A percentile compares a stretch with the other conserved stretches of the same genome.
Evolutionary conservation across 2,797 vertebrate species (phyloP).

Genomic region (Emys orbicularis): DNA sequence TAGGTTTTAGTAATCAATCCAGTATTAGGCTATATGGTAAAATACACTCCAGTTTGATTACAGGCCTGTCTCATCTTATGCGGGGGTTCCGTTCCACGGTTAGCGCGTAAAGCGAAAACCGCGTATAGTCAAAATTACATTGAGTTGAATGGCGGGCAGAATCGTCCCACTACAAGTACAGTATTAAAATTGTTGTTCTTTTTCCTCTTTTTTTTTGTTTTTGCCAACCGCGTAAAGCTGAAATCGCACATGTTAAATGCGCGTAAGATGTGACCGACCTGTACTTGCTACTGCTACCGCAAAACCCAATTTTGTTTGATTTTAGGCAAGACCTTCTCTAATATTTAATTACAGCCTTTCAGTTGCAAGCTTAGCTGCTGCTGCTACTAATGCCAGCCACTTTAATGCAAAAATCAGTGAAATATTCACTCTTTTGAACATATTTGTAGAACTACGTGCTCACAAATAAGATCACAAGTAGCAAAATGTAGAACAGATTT

Average conservation of each 20-base stretch:
- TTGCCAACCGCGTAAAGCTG: too few relatives aligned
- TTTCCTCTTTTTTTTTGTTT: too few relatives aligned
- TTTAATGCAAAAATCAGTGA: neutral
- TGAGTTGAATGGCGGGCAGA: too few relatives aligned
- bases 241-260: too few relatives aligned
- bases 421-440: neutral
- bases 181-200: too few relatives aligned
- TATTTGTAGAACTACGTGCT: neutral
- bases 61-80: too few relatives aligned
- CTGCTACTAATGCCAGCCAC: neutral
- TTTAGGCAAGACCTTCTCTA: neutral
- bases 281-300: neutral
- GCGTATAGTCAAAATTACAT: too few relatives aligned
- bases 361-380: neutral
- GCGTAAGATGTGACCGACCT: too few relatives aligned
- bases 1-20: neutral
- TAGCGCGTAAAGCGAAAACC: too few relatives aligned
- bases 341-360: neutral
- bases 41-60: neutral
- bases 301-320: neutral
- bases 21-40: neutral
- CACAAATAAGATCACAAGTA: neutral
- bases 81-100: too few relatives aligned
- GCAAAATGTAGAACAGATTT: accelerated
- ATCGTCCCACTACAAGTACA: too few relatives aligned